Evolutionary conservation across 2,888 invertebrate species (phyloP).

Genomic region (Synanthedon vespiformis): DNA sequence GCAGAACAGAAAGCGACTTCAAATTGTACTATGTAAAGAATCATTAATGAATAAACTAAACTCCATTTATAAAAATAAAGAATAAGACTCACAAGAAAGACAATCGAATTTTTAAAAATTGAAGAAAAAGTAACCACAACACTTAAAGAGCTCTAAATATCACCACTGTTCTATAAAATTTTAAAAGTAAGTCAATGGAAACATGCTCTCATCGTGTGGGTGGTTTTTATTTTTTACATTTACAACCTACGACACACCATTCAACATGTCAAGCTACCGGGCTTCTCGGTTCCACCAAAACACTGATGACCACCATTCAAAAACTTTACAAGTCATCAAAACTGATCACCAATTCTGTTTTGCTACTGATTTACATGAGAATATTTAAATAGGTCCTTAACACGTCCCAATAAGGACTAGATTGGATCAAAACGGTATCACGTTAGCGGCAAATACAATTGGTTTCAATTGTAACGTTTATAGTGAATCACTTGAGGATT

Average conservation of each 20-base stretch:
- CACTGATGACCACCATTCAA: slow-evolving; percentile 29
- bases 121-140: too few species aligned
- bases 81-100: too few species aligned
- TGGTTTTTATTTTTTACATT: slow-evolving; percentile 47
- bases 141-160: not conserved
- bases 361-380: slow-evolving; percentile 6
- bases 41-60: too few species aligned
- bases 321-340: slow-evolving; percentile 34
- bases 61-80: too few species aligned
- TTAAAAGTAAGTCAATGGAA: slow-evolving; percentile 15
- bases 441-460: slow-evolving; percentile 6
- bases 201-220: slow-evolving; percentile 43
- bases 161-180: not conserved
- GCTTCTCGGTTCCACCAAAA: slow-evolving; percentile 28
- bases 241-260: slow-evolving; percentile 43
- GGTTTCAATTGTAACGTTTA: slow-evolving; percentile 28
- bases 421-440: slow-evolving; percentile 7
- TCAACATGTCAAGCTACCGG: slow-evolving; percentile 59
- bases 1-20: too few species aligned
- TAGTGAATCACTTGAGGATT: slow-evolving; percentile 50
- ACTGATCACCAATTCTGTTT: slow-evolving; percentile 10
- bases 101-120: too few species aligned
- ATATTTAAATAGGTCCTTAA: slow-evolving; percentile 17
- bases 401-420: slow-evolving; percentile 11
- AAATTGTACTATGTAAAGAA: too few species aligned